Evolutionary conservation across 1,140 invertebrate species (phyloP), one percentile per base, ranked within the genome.

Genomic region (Vanessa tameamea): DNA sequence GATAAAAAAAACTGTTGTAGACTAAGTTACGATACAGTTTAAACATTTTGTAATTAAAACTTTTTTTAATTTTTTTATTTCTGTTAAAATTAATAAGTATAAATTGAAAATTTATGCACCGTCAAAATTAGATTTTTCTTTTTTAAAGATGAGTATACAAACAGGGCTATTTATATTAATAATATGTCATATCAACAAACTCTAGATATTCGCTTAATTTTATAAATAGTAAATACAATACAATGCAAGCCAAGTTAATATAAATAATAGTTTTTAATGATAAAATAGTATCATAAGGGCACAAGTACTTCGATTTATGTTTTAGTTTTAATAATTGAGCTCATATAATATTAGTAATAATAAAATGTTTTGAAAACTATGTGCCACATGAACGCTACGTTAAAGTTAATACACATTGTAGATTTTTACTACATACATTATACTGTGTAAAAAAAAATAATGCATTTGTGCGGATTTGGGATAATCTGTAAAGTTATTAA

Each of bases 241-340:
- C 69, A 64, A 64, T 48, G 15, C 26, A 71, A 64, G 12, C 57
- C 50, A 71, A 48, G 16, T 64, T 51, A 69, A 47, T 57, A 65
- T 47, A 43, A 73, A 53, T 53, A 64, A 50, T 71, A 66, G 47
- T 65, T 71, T 55, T 59, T 53, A 31, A 47, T 26, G 16, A 68
- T 64, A 43, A 68, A 50, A 64, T 31, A 72, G 70, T 76, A 80
- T 76, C 69, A 64, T 82, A 82, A 77, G 85, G 89, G 89, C 89
- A 91, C 88, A 89, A 88, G 88, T 91, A 91, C 89, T 91, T 91
- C 81, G 85, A 72, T 78, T 71, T 76, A 76, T 64, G 72, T 77
- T 84, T 75, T 85, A 83, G 75, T 78, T 87, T 50, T 84, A 85
- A 83, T 77, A 77, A 72, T 64, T 74, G 81, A 84, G 82, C 81